Percentiles rank a stretch among this genome's conserved stretches.
phyloP scores from a whole-genome alignment of 2,888 invertebrate genomes.

The Crocallis elinguaria region DNA sequence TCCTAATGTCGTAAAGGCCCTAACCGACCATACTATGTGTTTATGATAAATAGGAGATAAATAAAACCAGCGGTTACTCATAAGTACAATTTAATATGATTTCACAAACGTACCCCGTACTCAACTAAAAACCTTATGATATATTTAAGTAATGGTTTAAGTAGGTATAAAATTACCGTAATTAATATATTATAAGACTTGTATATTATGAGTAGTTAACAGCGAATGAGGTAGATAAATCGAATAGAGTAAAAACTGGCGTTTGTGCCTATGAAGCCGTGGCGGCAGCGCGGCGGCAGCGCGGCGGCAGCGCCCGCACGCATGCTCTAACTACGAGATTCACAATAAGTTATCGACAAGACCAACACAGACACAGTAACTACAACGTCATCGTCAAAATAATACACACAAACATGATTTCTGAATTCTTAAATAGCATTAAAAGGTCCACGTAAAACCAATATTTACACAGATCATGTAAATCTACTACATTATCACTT shows the following conservation, averaged over 20 bases:
- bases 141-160: constrained; percentile 60
- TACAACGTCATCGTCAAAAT: constrained; percentile 43
- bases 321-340: constrained; percentile 67
- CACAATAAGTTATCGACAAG: constrained; percentile 60
- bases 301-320: constrained; percentile 1
- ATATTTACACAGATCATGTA: constrained; percentile 55
- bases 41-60: constrained; percentile 40
- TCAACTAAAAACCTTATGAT: constrained; percentile 76
- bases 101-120: constrained; percentile 83
- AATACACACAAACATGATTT: constrained; percentile 25
- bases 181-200: constrained; percentile 62
- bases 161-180: constrained; percentile 79
- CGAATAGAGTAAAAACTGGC: constrained; percentile 48
- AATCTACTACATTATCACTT: constrained; percentile 42
- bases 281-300: constrained; percentile 52
- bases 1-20: too few species aligned
- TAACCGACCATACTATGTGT: neutral
- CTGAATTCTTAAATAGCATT: constrained; percentile 33
- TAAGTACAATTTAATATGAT: constrained; percentile 84
- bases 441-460: constrained; percentile 46
- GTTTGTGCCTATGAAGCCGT: constrained; percentile 58
- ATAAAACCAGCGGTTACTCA: constrained; percentile 79
- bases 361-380: constrained; percentile 49
- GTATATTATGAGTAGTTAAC: constrained; percentile 67
- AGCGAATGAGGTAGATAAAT: constrained; percentile 75